These are phyloP conservation scores for Trichonephila inaurata DNA, from an alignment of 1,140 invertebrate species.

Conservation along the genomic window DNA sequence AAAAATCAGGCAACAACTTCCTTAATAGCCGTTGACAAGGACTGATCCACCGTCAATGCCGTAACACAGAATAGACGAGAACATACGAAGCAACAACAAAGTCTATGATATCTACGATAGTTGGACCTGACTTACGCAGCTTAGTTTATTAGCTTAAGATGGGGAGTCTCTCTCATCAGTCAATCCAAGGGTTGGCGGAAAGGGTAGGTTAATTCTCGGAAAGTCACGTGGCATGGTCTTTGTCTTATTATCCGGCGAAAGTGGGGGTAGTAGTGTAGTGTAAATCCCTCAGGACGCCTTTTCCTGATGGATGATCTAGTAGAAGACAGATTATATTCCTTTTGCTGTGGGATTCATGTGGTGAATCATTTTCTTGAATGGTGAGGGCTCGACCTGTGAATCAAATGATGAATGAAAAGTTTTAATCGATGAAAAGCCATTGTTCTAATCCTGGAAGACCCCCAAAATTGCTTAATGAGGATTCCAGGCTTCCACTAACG, in stretches of 20 bases:
- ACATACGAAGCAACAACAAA: not conserved
- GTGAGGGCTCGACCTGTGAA: not conserved
- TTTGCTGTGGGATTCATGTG: not conserved
- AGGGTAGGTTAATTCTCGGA: not conserved
- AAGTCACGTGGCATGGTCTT: conserved; percentile 20
- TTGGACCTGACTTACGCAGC: not conserved
- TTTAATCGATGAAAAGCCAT: too few species aligned
- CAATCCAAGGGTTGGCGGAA: not conserved
- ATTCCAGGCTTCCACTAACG: too few species aligned
- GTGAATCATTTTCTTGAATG: not conserved
- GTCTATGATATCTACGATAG: not conserved
- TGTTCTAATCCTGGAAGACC: too few species aligned
- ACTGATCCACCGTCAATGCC: conserved; percentile 1
- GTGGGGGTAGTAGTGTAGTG: not conserved
- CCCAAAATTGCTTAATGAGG: too few species aligned
- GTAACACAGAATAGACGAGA: not conserved
- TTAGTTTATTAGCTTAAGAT: conserved; percentile 36
- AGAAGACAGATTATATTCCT: not conserved
- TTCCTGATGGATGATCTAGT: not conserved
- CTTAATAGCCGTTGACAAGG: conserved; percentile 16
- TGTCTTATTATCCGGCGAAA: conserved; percentile 20
- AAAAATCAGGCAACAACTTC: conserved; percentile 4
- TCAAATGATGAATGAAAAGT: too few species aligned
- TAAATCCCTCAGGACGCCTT: conserved; percentile 13
- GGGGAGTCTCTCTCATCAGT: not conserved